Evolutionary conservation across 2,797 vertebrate genomes (phyloP).

Genomic region (Ceryle rudis): DNA sequence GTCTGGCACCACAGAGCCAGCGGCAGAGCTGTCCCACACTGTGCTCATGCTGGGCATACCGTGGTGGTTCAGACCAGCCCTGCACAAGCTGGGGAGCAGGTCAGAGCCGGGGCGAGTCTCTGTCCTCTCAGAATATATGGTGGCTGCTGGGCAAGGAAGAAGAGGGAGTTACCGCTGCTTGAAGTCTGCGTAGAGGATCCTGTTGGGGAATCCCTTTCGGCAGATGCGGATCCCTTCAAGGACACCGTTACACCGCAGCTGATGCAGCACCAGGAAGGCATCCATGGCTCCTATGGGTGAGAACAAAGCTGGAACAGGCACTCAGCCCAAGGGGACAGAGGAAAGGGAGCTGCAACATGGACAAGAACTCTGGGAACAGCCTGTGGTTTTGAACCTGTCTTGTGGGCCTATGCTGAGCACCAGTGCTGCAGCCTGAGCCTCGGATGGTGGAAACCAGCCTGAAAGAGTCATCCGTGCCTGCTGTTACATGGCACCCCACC

Average conservation of each 20-base stretch:
- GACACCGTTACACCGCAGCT: conserved; percentile 92
- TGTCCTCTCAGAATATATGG: rapidly evolving
- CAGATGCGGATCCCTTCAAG: conserved; percentile 95
- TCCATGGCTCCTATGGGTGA: conserved; percentile 87
- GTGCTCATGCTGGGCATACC: rapidly evolving
- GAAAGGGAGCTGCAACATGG: background rate
- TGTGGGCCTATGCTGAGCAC: background rate
- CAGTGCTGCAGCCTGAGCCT: background rate
- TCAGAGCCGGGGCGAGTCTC: background rate
- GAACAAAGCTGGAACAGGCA: background rate
- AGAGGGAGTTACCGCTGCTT: conserved; percentile 86
- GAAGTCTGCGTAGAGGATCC: conserved; percentile 91
- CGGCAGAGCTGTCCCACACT: background rate
- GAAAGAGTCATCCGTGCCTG: rapidly evolving
- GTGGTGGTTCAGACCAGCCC: background rate
- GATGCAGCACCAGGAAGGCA: conserved; percentile 91
- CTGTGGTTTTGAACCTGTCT: rapidly evolving
- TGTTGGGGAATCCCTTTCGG: conserved; percentile 93
- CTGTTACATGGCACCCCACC: background rate
- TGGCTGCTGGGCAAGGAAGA: background rate
- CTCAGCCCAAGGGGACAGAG: background rate
- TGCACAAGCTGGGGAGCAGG: background rate
- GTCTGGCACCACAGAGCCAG: background rate
- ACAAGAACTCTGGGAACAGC: background rate
- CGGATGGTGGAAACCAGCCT: background rate